Evolutionary conservation across 1,140 invertebrate genomes (phyloP).

Genomic region (Cydia pomonella): DNA sequence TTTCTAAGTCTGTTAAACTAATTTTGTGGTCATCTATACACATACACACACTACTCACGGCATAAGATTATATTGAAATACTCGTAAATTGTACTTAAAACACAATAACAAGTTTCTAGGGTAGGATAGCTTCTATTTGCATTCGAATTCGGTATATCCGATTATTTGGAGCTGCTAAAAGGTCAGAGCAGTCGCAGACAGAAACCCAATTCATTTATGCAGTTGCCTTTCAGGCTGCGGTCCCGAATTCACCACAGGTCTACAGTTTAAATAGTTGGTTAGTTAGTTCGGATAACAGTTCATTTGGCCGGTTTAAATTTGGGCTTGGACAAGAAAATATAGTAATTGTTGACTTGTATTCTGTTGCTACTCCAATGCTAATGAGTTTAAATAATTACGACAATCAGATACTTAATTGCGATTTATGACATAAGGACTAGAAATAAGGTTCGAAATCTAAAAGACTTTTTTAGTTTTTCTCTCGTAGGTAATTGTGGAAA

Average conservation of each 20-base stretch:
- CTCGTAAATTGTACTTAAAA: neutral
- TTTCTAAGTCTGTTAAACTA: too few relatives aligned
- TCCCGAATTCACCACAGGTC: neutral
- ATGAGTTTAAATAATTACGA: too few relatives aligned
- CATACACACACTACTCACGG: too few relatives aligned
- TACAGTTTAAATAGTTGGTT: neutral
- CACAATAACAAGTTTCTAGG: neutral
- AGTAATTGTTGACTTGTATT: too few relatives aligned
- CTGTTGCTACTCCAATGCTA: too few relatives aligned
- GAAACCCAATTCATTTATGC: neutral
- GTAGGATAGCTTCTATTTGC: neutral
- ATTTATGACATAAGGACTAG: too few relatives aligned
- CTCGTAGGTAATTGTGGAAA: too few relatives aligned
- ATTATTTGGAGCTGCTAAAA: neutral
- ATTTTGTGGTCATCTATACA: too few relatives aligned
- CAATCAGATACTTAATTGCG: too few relatives aligned
- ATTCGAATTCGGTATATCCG: neutral
- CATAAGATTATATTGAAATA: too few relatives aligned
- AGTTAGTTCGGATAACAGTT: neutral
- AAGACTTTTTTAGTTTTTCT: too few relatives aligned
- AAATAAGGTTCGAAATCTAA: too few relatives aligned
- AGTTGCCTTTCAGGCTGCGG: neutral
- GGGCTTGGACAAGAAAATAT: neutral
- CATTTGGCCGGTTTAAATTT: neutral
- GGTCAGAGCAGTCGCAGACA: neutral